Base-by-base conservation (phyloP, 1,140 invertebrate species). In the Zaprionus vittiger region DNA sequence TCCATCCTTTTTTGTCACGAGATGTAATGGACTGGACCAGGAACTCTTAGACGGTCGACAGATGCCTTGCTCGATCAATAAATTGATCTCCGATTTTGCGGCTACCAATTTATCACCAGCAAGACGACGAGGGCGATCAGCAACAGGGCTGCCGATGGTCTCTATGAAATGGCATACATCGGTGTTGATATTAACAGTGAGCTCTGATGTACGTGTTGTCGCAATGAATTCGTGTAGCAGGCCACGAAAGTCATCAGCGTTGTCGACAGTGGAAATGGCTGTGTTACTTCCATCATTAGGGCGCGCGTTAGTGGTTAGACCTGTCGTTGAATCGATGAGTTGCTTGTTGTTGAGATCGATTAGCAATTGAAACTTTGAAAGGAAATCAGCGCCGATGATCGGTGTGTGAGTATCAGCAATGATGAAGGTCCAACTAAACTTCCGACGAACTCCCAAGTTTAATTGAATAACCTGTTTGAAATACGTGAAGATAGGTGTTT, bases 51-150 rank as follows among this genome's bases (percentile, higher is more conserved):
- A 93, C 5, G 79, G 92, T 5, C 91, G 75, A 17, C 90, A 81
- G 14, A 92, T 91, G 14, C 93, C 93, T 34, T 71, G 24, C 44
- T 69, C 11, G 34, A 93, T 28, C 83, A 92, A 74, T 11, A 59
- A 28, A 4, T 91, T 78, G 65, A 93, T 87, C 62, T 92, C 86
- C 41, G 61, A 56, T 47, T 83, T 83, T 4, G 84, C 87, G 1
- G 72, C 15, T 62, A 24, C 56, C 56, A 2, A 86, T 47, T 60
- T 60, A 11, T 60, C 57, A n/a, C 28, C 57, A n/a, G 57, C 26
- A 17, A 60, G 28, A 34, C 57, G 31, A n/a, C 26, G 57, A 31
- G 57, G 57, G 15, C 57, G 28, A 37, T 60, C 57, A 11, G 28
- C 0, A 34, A 59, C 12, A 31, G 56, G 56, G 24, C 24, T 31